phyloP scores from a whole-genome alignment of 37 sponge, comb jelly and placozoan species.

The Theonella swinhoei region DNA sequence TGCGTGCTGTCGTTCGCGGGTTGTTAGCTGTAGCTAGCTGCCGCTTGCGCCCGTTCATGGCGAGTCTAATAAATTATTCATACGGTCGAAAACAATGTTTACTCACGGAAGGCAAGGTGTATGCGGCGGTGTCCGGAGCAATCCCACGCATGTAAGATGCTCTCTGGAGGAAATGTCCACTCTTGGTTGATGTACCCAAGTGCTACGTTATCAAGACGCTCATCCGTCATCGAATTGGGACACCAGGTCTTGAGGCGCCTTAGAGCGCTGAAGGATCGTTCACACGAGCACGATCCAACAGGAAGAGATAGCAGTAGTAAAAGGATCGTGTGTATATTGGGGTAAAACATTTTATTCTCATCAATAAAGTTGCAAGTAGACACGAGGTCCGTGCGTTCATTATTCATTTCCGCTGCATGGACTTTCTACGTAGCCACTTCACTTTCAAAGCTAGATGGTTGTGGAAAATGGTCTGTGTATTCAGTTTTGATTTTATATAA shows the following conservation, averaged over 20 bases:
- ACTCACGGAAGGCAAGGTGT: no score
- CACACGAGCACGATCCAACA: conserved; percentile 29
- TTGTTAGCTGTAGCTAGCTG: no score
- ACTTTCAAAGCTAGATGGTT: conserved; percentile 10
- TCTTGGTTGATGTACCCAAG: conserved; percentile 33
- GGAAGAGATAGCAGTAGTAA: neutral
- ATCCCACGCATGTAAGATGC: conserved; percentile 14
- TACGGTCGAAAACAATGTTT: no score
- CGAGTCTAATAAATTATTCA: no score
- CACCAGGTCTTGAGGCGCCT: conserved; percentile 1
- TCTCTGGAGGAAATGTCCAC: conserved; percentile 10
- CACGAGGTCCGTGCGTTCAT: neutral
- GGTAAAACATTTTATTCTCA: conserved; percentile 4
- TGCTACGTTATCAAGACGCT: conserved; percentile 9
- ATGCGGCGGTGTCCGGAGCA: conserved; percentile 21
- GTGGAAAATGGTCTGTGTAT: conserved; percentile 2
- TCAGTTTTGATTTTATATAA: neutral
- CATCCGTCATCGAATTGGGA: neutral
- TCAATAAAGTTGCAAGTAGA: conserved; percentile 3
- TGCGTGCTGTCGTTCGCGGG: no score
- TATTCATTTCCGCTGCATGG: neutral
- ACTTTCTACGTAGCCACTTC: conserved; percentile 27
- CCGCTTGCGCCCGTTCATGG: no score
- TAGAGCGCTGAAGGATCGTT: conserved; percentile 12
- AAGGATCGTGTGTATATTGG: conserved; percentile 14